Evolutionary conservation across 64 coral and sea anemone genomes (phyloP).

Genomic region (Cladopsammia gracilis): DNA sequence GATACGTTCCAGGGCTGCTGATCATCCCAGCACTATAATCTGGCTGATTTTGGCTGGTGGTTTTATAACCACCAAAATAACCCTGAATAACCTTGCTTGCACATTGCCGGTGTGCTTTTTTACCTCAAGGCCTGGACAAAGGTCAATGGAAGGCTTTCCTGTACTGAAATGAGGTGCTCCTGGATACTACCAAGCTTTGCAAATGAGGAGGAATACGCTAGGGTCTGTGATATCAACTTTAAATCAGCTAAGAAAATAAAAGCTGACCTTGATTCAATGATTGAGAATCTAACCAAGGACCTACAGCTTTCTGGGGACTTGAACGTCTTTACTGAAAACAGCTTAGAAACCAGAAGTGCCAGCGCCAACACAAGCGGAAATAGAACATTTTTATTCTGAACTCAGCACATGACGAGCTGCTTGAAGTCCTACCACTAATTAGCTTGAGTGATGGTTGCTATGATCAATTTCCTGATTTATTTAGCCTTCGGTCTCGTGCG

Average conservation of each 20-base stretch:
- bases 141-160: conserved; percentile 31
- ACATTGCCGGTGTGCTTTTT: conserved; percentile 21
- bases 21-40: no score
- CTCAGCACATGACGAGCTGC: neutral
- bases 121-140: conserved; percentile 9
- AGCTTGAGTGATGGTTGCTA: neutral
- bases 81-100: no score
- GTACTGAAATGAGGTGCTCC: conserved; percentile 24
- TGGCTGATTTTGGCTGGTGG: no score
- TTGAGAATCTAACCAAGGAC: no score
- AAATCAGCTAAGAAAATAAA: neutral
- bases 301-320: no score
- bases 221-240: conserved; percentile 13
- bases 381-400: no score
- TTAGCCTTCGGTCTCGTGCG: neutral
- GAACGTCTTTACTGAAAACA: no score
- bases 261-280: no score
- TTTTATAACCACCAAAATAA: no score
- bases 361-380: no score
- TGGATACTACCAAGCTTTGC: conserved; percentile 22
- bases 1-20: no score
- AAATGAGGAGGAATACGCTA: conserved; percentile 15
- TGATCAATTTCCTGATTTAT: neutral
- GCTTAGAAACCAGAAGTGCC: no score
- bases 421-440: neutral